Percentiles rank a stretch among this genome's conserved stretches.
Evolutionary conservation across 2,797 vertebrate species (phyloP).

Genomic region (Trichosurus vulpecula): DNA sequence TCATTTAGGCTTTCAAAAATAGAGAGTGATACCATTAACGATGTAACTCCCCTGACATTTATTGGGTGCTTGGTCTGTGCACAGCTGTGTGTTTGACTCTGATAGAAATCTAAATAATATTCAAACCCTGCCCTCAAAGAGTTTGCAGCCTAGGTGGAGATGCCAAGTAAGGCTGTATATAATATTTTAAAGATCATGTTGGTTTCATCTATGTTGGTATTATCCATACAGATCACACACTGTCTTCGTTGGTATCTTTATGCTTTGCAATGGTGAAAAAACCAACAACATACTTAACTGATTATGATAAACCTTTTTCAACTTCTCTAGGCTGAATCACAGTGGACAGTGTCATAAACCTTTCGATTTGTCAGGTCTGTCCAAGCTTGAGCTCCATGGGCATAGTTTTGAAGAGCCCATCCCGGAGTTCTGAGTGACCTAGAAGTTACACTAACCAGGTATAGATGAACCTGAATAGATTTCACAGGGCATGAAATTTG

Average conservation of each 20-base stretch:
- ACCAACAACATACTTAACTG: not conserved
- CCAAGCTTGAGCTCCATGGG: not conserved
- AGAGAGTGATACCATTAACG: not conserved
- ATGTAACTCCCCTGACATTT: not conserved
- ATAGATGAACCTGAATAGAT: not conserved
- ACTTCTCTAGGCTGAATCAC: not conserved
- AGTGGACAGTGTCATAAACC: not conserved
- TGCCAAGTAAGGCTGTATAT: not conserved
- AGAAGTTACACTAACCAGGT: not conserved
- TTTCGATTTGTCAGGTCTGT: not conserved
- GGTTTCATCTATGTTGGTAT: not conserved
- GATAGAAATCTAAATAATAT: not conserved
- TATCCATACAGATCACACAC: not conserved
- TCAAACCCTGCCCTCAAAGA: not conserved
- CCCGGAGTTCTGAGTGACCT: not conserved
- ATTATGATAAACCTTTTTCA: not conserved
- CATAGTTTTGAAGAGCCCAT: not conserved
- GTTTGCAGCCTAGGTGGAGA: not conserved
- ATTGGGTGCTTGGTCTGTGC: not conserved
- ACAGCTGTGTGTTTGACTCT: not conserved
- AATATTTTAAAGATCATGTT: not conserved
- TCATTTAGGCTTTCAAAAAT: conserved; percentile 24
- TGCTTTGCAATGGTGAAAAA: not conserved
- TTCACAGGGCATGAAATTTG: not conserved
- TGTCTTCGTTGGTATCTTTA: not conserved